Conservation (phyloP, 2,888 invertebrate species). For the Pseudeuparius sepicola region DNA sequence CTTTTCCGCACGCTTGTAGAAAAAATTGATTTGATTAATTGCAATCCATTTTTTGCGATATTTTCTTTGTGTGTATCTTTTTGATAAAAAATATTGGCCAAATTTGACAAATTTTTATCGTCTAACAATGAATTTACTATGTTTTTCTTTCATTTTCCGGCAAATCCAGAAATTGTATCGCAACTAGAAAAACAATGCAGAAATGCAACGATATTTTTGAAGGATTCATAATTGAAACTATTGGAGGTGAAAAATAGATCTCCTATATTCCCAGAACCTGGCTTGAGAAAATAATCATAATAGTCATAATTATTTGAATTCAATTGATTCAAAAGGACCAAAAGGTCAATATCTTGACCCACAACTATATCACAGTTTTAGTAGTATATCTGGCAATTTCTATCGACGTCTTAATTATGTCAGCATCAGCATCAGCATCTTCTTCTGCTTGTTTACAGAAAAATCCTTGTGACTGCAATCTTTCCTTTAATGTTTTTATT, state of each 20-base stretch:
- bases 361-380: conserved; percentile 25
- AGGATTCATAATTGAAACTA: conserved; percentile 21
- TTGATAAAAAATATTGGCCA: conserved; percentile 14
- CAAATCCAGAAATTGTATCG: conserved; percentile 18
- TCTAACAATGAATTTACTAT: conserved; percentile 15
- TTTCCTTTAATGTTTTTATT: conserved; percentile 22
- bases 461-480: conserved; percentile 16
- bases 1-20: no score
- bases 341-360: conserved; percentile 26
- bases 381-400: conserved; percentile 22
- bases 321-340: conserved; percentile 26
- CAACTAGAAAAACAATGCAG: conserved; percentile 16
- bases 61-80: conserved; percentile 18
- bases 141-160: conserved; percentile 7
- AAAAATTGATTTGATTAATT: no score
- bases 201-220: conserved; percentile 16
- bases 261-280: conserved; percentile 17
- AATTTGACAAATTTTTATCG: conserved; percentile 15
- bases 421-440: conserved; percentile 24
- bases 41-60: no score
- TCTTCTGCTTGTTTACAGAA: conserved; percentile 24
- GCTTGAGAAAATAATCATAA: conserved; percentile 18
- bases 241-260: conserved; percentile 17
- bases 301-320: conserved; percentile 10
- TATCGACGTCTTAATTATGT: conserved; percentile 23